Evolutionary conservation across 2,113 vertebrate genomes (phyloP).

Genomic region (Danio rerio): DNA sequence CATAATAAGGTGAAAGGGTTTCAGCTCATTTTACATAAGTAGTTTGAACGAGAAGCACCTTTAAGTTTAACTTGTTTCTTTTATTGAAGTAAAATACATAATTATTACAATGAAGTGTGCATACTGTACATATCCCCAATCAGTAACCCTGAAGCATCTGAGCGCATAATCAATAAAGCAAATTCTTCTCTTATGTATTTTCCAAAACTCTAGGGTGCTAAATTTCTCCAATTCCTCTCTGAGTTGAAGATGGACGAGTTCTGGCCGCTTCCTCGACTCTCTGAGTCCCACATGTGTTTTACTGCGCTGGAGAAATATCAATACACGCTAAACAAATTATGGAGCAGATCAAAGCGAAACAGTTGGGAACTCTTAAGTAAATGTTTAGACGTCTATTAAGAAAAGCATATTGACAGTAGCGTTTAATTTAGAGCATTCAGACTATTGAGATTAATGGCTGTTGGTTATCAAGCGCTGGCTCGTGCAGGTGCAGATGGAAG

Average conservation of each 20-base stretch:
- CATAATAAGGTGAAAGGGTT: too few species aligned
- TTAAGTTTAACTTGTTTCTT: too few species aligned
- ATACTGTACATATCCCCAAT: neutral
- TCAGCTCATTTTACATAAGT: too few species aligned
- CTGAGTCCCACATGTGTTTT: constrained; percentile 33
- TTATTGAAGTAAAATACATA: neutral
- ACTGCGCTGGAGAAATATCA: constrained; percentile 26
- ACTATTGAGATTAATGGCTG: neutral
- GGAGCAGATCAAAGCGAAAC: constrained; percentile 4
- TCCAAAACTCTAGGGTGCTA: constrained; percentile 58
- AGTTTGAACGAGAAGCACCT: too few species aligned
- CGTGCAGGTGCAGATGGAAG: neutral
- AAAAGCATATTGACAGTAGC: neutral
- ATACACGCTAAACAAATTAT: neutral
- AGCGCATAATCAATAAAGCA: neutral
- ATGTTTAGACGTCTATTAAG: neutral
- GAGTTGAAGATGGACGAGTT: constrained; percentile 61
- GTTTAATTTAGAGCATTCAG: neutral
- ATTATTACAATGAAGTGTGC: neutral
- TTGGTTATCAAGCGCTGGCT: neutral
- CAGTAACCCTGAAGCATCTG: neutral
- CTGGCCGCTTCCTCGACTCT: constrained; percentile 54
- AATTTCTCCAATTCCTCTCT: constrained; percentile 63
- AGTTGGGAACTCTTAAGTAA: neutral
- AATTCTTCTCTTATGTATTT: neutral